Evolutionary conservation across 2,113 vertebrate species (phyloP), one percentile per base, ranked within the genome.

Genomic region (Corydoras sp.): DNA sequence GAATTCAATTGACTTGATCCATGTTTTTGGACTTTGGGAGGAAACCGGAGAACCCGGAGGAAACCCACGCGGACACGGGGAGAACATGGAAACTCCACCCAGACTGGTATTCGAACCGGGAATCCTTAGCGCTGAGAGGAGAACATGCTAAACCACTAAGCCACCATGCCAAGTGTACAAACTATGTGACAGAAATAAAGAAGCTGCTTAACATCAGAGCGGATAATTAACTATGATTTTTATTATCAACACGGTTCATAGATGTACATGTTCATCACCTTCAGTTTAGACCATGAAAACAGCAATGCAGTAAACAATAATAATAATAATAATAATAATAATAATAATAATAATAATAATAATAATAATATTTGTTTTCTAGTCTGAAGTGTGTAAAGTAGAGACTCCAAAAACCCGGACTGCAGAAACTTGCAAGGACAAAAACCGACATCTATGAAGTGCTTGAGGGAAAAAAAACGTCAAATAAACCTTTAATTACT

Each of bases 231-330:
- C 35, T 53, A 12, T 53, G 51, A 69, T 83, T 87, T 91, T 91
- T 91, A 90, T 90, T 90, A 87, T 84, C 82, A 89, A 89, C 85
- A 85, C 78, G 79, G 84, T 87, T 81, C 76, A 87, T 86, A 85
- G 81, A 80, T 83, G 83, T 83, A 89, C 86, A 86, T 81, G 78
- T 83, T 74, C 84, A 85, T 84, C 76, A 82, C 76, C 13, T 75
- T 70, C 64, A 65, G 71, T 83, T 77, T 80, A 79, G 83, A 86
- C 76, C 73, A 78, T 77, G 81, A 79, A 86, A 88, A 70, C 82
- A 89, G 85, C 83, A 87, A 77, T 64, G 82, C 79, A 83, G 85
- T 81, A 80, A 56, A 67, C 30, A 84, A 81, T 83, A 75, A 60
- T 81, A 56, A 72, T 75, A 63, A n/a, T 72, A 51, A 77, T 62